Evolutionary conservation across 2,113 vertebrate genomes (phyloP).

Genomic region (Calypte anna): DNA sequence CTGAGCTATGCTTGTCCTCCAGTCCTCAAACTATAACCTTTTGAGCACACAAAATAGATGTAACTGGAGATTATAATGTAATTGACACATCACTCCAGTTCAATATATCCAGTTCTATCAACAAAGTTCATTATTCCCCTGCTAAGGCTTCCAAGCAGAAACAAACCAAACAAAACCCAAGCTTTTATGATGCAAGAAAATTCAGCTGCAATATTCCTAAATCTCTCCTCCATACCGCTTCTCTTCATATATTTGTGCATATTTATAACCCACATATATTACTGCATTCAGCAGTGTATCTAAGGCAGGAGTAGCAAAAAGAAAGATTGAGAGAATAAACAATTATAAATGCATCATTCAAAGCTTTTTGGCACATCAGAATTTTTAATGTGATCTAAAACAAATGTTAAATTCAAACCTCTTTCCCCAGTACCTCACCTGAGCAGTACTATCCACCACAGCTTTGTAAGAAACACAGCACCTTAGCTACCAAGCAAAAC

Average conservation of each 20-base stretch:
- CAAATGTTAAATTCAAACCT: rapidly evolving
- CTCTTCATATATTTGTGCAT: background rate
- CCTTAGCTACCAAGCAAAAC: background rate
- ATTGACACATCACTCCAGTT: background rate
- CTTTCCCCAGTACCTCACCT: background rate
- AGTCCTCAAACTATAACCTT: background rate
- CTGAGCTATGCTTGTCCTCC: background rate
- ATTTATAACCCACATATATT: background rate
- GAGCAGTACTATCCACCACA: background rate
- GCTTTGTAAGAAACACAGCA: background rate
- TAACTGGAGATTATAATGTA: background rate
- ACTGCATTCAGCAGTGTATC: background rate
- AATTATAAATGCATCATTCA: rapidly evolving
- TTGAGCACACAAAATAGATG: background rate
- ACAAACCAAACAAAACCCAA: background rate
- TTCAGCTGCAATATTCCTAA: rapidly evolving
- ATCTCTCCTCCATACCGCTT: background rate
- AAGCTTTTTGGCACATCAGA: background rate
- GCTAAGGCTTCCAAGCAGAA: background rate
- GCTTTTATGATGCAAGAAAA: background rate
- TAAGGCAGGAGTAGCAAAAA: background rate
- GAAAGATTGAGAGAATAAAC: background rate
- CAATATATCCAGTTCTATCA: background rate
- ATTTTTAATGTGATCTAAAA: background rate
- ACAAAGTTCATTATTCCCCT: background rate